These are phyloP conservation scores for Porites divaricata DNA, from an alignment of 92 coral and sea anemone genomes.

Conservation along the genomic window DNA sequence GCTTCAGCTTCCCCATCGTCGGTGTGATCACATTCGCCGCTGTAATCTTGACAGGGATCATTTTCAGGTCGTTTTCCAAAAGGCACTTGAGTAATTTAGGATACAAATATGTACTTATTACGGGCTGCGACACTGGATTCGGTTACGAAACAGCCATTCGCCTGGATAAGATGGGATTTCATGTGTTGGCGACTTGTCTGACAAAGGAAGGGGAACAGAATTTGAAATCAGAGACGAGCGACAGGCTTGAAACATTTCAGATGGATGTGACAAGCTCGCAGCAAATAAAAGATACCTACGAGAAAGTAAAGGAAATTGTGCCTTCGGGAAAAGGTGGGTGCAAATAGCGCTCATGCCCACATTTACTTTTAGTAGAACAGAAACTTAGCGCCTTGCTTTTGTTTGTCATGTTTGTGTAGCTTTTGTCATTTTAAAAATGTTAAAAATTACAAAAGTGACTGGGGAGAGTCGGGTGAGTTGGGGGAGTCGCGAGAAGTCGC, in stretches of 20 bases:
- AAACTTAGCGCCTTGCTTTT: too few species aligned
- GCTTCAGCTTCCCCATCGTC: neutral
- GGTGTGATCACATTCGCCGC: neutral
- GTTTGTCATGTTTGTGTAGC: too few species aligned
- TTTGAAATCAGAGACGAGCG: constrained; percentile 59
- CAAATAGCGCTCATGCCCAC: too few species aligned
- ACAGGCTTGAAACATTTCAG: constrained; percentile 59
- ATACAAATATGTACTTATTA: constrained; percentile 72
- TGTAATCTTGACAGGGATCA: neutral
- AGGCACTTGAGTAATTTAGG: constrained; percentile 38
- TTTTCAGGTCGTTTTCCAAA: constrained; percentile 24
- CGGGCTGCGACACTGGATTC: constrained; percentile 90
- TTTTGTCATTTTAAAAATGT: too few species aligned
- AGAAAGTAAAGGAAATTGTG: constrained; percentile 25
- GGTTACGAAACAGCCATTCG: constrained; percentile 74
- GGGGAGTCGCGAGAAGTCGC: too few species aligned
- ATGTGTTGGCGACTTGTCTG: constrained; percentile 84
- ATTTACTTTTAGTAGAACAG: too few species aligned
- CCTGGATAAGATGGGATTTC: constrained; percentile 75
- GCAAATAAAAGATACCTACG: constrained; percentile 60
- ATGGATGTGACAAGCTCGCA: constrained; percentile 81
- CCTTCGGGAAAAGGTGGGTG: constrained; percentile 39
- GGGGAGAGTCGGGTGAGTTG: too few species aligned
- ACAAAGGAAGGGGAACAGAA: constrained; percentile 73
- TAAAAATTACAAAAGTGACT: too few species aligned